These are phyloP conservation scores for Aphidius gifuensis DNA, from an alignment of 1,140 invertebrate species.

Conservation along the genomic window DNA sequence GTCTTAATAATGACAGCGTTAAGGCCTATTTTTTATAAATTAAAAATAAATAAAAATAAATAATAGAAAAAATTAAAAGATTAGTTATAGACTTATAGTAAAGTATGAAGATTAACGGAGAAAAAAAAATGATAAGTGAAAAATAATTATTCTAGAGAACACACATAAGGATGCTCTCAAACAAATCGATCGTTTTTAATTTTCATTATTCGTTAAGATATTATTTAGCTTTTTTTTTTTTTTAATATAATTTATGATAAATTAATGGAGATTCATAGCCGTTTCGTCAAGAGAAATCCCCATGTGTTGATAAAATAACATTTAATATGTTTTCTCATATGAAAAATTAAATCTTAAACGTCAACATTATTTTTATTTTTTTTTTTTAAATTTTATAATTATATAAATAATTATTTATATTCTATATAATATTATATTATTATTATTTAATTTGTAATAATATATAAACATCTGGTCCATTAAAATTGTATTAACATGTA, in stretches of 20 bases:
- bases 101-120: too few species aligned
- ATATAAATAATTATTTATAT: slow-evolving; percentile 37
- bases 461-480: slow-evolving; percentile 56
- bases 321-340: neutral
- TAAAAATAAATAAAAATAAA: slow-evolving; percentile 26
- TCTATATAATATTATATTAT: slow-evolving; percentile 22
- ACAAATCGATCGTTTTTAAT: neutral
- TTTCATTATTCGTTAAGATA: neutral
- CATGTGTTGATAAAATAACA: neutral
- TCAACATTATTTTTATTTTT: slow-evolving; percentile 37
- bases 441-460: slow-evolving; percentile 45
- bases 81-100: too few species aligned
- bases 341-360: slow-evolving; percentile 28
- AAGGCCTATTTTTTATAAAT: slow-evolving; percentile 28
- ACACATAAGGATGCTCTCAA: slow-evolving; percentile 24
- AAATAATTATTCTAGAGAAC: slow-evolving; percentile 15
- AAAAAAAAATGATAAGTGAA: neutral
- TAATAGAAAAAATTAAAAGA: neutral
- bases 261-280: slow-evolving; percentile 5
- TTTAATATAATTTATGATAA: neutral
- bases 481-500: slow-evolving; percentile 49
- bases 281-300: slow-evolving; percentile 26
- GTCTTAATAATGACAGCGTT: slow-evolving; percentile 34
- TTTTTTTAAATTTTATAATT: slow-evolving; percentile 29
- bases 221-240: slow-evolving; percentile 10